Base-by-base conservation (phyloP, 2,797 vertebrate genomes). In the Adelosebastes latens region DNA sequence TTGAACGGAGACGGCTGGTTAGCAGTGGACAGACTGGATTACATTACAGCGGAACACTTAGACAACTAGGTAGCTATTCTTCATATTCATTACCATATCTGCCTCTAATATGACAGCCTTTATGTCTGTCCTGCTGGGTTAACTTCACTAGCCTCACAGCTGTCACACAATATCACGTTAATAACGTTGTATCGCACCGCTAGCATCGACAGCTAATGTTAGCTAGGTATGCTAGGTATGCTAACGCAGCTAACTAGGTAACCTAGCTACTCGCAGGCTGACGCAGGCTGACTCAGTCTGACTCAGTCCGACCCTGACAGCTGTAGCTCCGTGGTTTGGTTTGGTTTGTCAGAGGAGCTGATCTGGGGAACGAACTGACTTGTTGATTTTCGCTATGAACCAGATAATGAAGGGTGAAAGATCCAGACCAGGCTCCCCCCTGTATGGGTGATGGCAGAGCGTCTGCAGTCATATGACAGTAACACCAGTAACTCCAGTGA, bases 401-500 rank as follows among this genome's bases (percentile, higher is more conserved):
- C 81, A 97, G 96, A 96, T 97, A 94, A 96, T 97, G 96, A 96
- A 95, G 95, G 92, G 94, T 96, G 95, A 96, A 95, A 86, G 84
- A 86, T 86, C 93, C 82, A 92, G 89, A 88, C 29, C 65, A 94
- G 95, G 95, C 86, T 97, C 95, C 93, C 96, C 86, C 76, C 69
- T 93, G 73, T 90, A 34, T 82, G 91, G 97, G 97, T 97, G 96
- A 97, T 98, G 97, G 98, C 96, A 96, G 96, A 96, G 93, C 96
- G 95, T 94, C 95, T 96, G 95, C 97, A 96, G 94, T 96, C 97
- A 95, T 97, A 97, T 97, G 97, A 98, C 94, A 97, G 97, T 96
- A 97, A 98, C 96, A 97, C 97, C 94, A 97, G 97, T 96, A 97
- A 98, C 96, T 97, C 97, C 95, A 98, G 97, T 92, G 97, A 98